These are phyloP conservation scores for Trachelus stipa DNA, from an alignment of 2,888 invertebrate genomes.

Conservation along the genomic window DNA sequence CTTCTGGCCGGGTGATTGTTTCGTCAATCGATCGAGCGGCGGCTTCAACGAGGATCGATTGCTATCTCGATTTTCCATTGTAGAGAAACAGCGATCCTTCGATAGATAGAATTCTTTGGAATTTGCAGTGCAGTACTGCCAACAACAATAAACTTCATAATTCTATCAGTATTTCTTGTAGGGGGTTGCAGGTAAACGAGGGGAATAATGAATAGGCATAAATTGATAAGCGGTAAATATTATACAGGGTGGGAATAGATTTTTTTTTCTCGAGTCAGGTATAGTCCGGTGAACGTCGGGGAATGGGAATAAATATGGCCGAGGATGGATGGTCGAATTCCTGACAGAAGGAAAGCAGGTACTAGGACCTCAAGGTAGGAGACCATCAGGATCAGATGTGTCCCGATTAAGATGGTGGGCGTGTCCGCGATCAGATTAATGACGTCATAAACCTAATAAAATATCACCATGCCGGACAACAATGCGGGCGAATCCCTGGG, in stretches of 20 bases:
- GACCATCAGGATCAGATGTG: conserved; percentile 8
- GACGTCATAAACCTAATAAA: conserved; percentile 67
- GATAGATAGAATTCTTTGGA: background rate
- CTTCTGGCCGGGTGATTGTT: conserved; percentile 43
- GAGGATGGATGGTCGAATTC: conserved; percentile 16
- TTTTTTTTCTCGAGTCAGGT: conserved; percentile 16
- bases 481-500: conserved; percentile 58
- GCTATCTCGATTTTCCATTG: conserved; percentile 59
- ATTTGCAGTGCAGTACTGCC: background rate
- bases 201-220: conserved; percentile 12
- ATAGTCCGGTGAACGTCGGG: background rate
- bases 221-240: conserved; percentile 3
- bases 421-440: conserved; percentile 64
- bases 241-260: conserved; percentile 26
- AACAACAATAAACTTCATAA: background rate
- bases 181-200: background rate
- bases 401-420: conserved; percentile 59
- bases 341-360: conserved; percentile 13
- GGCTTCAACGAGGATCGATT: conserved; percentile 40
- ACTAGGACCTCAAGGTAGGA: background rate
- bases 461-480: conserved; percentile 59
- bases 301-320: background rate
- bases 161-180: background rate
- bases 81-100: conserved; percentile 19
- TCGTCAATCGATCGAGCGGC: conserved; percentile 22